Evolutionary conservation across 1,140 invertebrate species (phyloP).

Genomic region (Drosophila orosa): DNA sequence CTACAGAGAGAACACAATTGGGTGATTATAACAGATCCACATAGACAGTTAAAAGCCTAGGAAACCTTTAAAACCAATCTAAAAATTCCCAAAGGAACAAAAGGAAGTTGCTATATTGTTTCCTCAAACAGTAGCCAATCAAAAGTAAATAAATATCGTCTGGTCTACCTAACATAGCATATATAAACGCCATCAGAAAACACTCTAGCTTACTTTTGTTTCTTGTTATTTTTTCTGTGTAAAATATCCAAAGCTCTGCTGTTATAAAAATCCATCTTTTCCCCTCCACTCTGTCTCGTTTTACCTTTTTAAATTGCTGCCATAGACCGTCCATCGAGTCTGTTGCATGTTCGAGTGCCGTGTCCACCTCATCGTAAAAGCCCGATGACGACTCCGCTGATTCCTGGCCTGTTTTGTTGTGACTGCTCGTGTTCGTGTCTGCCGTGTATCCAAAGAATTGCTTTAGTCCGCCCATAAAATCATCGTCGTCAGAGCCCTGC

Average conservation of each 20-base stretch:
- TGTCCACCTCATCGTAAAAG: constrained; percentile 49
- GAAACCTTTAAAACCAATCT: background rate
- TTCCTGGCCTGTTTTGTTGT: constrained; percentile 24
- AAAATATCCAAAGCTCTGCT: background rate
- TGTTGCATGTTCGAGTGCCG: constrained; percentile 50
- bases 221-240: background rate
- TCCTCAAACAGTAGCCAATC: background rate
- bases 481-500: constrained; percentile 22
- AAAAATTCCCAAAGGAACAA: background rate
- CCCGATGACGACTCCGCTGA: constrained; percentile 4
- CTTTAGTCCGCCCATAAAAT: constrained; percentile 44
- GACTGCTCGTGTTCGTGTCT: constrained; percentile 18
- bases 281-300: background rate
- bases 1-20: constrained; percentile 24
- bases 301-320: constrained; percentile 65
- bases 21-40: background rate
- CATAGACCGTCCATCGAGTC: constrained; percentile 43
- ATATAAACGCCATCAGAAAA: too few relatives aligned
- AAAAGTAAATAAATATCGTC: background rate
- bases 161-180: background rate
- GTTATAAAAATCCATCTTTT: background rate
- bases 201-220: too few relatives aligned
- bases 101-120: background rate
- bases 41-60: background rate
- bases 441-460: constrained; percentile 41